Evolutionary conservation across 2,797 vertebrate genomes (phyloP).

Genomic region (Clarias fuscus): DNA sequence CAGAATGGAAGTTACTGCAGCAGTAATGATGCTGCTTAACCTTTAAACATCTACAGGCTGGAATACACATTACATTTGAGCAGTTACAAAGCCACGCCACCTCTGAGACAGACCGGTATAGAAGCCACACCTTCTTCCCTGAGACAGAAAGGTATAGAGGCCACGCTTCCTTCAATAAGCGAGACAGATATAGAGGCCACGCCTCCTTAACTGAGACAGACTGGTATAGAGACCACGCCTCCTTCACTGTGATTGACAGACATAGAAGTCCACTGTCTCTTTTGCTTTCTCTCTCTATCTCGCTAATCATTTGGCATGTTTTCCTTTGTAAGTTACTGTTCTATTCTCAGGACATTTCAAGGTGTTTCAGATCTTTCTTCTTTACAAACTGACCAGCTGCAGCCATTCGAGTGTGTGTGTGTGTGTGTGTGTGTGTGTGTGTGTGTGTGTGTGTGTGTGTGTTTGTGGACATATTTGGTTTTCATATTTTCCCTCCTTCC

Average conservation of each 20-base stretch:
- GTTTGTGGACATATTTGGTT: conserved; percentile 17
- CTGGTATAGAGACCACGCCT: neutral
- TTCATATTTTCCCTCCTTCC: neutral
- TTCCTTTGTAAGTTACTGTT: conserved; percentile 11
- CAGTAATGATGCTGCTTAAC: neutral
- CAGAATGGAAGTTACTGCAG: neutral
- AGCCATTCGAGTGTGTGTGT: neutral
- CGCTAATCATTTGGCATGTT: neutral
- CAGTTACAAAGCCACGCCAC: neutral
- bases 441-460: neutral
- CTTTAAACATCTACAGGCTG: neutral
- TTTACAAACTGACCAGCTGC: conserved; percentile 1
- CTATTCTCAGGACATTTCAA: conserved; percentile 6
- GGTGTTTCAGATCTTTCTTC: conserved; percentile 15
- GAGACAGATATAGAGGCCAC: too few species aligned
- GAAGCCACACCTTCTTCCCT: too few species aligned
- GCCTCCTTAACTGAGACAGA: neutral
- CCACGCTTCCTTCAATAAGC: neutral
- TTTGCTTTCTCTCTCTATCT: neutral
- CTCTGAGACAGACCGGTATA: too few species aligned
- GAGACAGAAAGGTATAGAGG: neutral
- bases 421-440: neutral
- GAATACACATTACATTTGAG: neutral
- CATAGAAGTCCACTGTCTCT: neutral
- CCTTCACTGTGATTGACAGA: neutral